Base-by-base conservation (phyloP, 1,140 invertebrate genomes). In the Drosophila rhopaloa region DNA sequence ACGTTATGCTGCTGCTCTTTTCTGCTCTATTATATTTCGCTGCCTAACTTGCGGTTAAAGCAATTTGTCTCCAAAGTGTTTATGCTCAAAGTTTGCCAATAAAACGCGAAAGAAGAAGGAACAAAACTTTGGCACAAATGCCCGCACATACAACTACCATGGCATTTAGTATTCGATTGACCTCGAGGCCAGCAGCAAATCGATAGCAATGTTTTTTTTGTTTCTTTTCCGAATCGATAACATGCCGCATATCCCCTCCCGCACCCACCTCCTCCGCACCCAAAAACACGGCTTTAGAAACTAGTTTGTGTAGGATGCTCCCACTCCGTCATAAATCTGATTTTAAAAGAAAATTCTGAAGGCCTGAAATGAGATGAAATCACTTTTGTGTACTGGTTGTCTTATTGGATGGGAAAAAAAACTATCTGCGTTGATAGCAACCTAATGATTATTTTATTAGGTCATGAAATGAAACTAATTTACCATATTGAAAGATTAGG, bases 51-150 rank as follows among this genome's bases (percentile, higher is more conserved):
- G 73, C 72, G 74, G 54, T 53, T 76, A 41, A 41, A 44, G 62
- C 74, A 77, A 77, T 77, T 77, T 76, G 73, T 77, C 74, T 61
- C 75, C 65, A 76, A 76, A 77, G 74, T 76, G 73, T 76, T 77
- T 77, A 77, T 77, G 74, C 63, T 77, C 63, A 35, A 77, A 76
- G 73, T 77, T 78, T 71, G 56, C 75, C 75, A 71, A 63, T 77
- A 60, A 70, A 77, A 48, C 51, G 67, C 67, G 53, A 58, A 71
- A 47, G 41, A 67, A 60, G 46, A 47, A 68, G 68, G 48, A 51
- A 32, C 47, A 50, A 68, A 71, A 71, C 37, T 71, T 70, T 71
- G 38, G 43, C 66, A 71, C 37, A 70, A 70, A 58, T 71, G 67
- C 29, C 51, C 44, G 43, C 51, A 71, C 41, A 71, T 32, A 32